A percentile compares a stretch with the other conserved stretches of the same genome.
Evolutionary conservation across 2,113 vertebrate species (phyloP).

Genomic region (Galeopterus variegatus): DNA sequence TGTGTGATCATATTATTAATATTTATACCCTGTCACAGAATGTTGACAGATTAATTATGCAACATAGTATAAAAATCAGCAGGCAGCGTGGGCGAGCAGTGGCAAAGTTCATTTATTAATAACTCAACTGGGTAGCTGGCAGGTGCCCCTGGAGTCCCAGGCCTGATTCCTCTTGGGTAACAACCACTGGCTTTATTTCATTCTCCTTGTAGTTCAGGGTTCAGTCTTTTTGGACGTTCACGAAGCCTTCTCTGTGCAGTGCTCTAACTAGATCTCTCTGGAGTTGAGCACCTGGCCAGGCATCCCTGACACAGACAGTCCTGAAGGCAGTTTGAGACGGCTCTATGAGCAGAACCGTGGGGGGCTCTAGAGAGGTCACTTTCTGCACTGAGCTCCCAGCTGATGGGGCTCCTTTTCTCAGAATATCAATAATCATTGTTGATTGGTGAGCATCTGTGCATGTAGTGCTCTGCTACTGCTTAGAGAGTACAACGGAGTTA

Average conservation of each 20-base stretch:
- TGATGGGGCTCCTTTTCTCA: not conserved
- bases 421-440: not conserved
- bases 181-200: not conserved
- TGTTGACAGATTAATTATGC: conserved; percentile 94
- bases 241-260: not conserved
- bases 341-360: not conserved
- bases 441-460: not conserved
- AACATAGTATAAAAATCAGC: conserved; percentile 89
- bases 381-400: not conserved
- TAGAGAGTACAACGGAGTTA: not conserved
- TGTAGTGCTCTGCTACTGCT: not conserved
- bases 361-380: not conserved
- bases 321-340: not conserved
- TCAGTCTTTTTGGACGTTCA: not conserved
- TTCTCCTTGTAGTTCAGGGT: not conserved
- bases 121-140: conserved; percentile 80
- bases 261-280: not conserved
- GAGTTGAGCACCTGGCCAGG: not conserved
- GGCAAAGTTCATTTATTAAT: conserved; percentile 89
- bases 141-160: not conserved
- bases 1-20: conserved; percentile 91
- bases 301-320: not conserved
- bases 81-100: conserved; percentile 86
- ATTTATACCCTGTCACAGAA: conserved; percentile 91
- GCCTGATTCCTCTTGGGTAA: not conserved